A percentile compares a stretch with the other conserved stretches of the same genome.
Conservation (phyloP, 2,113 vertebrate genomes). For the Sorex araneus region DNA sequence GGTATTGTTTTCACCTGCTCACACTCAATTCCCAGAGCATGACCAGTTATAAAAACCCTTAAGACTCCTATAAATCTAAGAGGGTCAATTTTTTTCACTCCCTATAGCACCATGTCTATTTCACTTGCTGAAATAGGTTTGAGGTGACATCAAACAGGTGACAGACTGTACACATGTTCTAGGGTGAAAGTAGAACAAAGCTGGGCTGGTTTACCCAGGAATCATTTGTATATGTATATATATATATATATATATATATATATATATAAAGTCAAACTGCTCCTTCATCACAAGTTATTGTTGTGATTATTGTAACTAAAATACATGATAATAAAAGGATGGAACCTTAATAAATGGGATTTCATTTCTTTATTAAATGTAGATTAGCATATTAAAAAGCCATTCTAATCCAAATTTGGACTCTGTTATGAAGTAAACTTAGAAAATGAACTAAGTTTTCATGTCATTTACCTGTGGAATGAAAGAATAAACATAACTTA, state of each 20-base stretch:
- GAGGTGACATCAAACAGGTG: not conserved
- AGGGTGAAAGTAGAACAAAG: not conserved
- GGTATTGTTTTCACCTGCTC: conserved; percentile 3
- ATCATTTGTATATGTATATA: not conserved
- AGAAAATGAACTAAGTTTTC: not conserved
- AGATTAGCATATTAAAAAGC: not conserved
- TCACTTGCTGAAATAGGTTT: conserved; percentile 8
- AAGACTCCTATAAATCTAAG: not conserved
- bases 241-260: too few species aligned
- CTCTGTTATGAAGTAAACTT: not conserved
- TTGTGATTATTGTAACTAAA: conserved; percentile 31
- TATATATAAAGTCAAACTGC: conserved; percentile 36
- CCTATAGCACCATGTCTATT: not conserved
- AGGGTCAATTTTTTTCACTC: conserved; percentile 24
- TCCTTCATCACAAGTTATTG: conserved; percentile 69
- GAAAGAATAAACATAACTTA: conserved; percentile 44
- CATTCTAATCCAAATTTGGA: not conserved
- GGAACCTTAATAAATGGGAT: not conserved
- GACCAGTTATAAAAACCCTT: conserved; percentile 3
- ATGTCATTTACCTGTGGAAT: not conserved
- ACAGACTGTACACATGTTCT: not conserved
- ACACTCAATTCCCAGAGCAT: not conserved
- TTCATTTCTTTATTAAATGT: conserved; percentile 23
- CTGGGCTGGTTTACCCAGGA: not conserved
- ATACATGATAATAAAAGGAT: not conserved